Evolutionary conservation across 2,888 invertebrate species (phyloP), one percentile per base, ranked within the genome.

Genomic region (Noctua janthe): DNA sequence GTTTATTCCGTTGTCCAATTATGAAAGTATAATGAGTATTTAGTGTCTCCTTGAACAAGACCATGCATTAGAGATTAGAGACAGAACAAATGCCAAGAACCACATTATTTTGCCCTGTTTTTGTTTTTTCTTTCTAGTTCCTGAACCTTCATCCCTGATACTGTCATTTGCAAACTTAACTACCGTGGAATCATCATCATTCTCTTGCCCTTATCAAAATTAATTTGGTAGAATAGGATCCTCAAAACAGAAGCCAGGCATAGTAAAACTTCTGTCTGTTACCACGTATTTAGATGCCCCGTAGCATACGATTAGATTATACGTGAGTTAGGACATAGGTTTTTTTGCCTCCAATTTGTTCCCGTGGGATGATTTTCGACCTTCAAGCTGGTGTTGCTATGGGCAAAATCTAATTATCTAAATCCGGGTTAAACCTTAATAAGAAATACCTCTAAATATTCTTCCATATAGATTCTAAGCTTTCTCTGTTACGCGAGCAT

Each of bases 401-500:
- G 20, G 1, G 10, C 8, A 62, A 20, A 10, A 64, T 20, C 66
- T 66, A 4, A 80, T 59, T 47, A 49, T 49, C 7, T 15, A 47
- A 7, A 64, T 62, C 11, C 23, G 20, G 4, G 39, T 39, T 23
- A 78, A 79, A 64, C 17, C 20, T 23, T 70, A 11, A 35, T 15
- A 54, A 70, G 29, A 47, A 71, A 71, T 47, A 20, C 29, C 17
- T 51, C 20, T 39, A 49, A 39, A 71, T 56, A 82, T 43, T 39
- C 43, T 71, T 51, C n/a, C 56, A 56, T 47, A 35, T 8, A 67
- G 5, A 80, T 69, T 69, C 43, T 23, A 35, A 81, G 29, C 71
- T 84, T 84, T 85, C 84, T 81, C 77, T 85, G 39, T 86, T 80
- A 83, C 83, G 83, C 76, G 74, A 83, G 49, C 56, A 70, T 69